These are phyloP conservation scores for Crypturellus undulatus DNA, from an alignment of 2,113 vertebrate genomes.

Conservation along the genomic window DNA sequence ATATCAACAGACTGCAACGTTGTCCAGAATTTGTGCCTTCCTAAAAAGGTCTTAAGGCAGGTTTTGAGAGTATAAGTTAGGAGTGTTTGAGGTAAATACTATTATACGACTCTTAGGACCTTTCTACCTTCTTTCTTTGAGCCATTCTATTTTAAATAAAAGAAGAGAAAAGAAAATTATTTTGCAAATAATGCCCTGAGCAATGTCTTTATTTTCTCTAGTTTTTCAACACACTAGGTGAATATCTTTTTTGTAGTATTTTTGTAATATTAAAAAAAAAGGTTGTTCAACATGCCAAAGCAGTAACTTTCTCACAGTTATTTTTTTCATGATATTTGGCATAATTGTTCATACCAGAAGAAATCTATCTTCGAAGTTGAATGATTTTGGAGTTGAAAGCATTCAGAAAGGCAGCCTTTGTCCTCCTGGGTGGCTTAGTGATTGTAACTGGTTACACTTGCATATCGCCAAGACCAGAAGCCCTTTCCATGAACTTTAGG, in stretches of 20 bases:
- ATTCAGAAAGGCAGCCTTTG: conserved; percentile 50
- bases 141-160: neutral
- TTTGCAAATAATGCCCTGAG: neutral
- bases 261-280: neutral
- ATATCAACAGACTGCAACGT: neutral
- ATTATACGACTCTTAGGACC: neutral
- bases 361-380: conserved; percentile 62
- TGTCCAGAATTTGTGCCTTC: neutral
- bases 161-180: neutral
- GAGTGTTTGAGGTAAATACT: neutral
- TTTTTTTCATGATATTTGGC: neutral
- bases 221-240: neutral
- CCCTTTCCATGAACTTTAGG: conserved; percentile 25
- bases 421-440: conserved; percentile 55
- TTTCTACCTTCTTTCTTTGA: neutral
- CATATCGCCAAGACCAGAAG: conserved; percentile 35
- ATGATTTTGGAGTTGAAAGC: conserved; percentile 32
- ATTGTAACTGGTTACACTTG: conserved; percentile 46
- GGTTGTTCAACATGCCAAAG: neutral
- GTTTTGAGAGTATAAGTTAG: neutral
- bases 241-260: neutral
- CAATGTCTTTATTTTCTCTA: neutral
- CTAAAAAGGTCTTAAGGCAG: accelerated
- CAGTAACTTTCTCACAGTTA: neutral
- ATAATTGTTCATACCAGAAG: conserved; percentile 52